phyloP scores from a whole-genome alignment of 2,888 invertebrate genomes.

The Odontocolon sp. region DNA sequence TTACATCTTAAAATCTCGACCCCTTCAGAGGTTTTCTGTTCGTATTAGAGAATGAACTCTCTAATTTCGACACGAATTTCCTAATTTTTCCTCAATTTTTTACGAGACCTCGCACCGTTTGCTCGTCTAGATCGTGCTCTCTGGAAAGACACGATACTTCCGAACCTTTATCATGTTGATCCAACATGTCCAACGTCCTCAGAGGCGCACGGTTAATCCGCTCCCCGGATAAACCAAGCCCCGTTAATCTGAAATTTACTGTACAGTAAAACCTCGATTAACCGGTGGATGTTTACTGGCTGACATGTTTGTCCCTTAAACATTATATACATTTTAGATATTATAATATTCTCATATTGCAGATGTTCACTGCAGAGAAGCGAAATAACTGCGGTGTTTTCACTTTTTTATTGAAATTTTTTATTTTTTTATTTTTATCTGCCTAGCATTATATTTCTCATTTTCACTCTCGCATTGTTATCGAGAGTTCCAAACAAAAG shows the following conservation, averaged over 20 bases:
- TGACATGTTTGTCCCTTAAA: neutral
- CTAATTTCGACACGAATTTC: too few relatives aligned
- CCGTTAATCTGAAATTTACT: neutral
- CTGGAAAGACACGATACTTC: too few relatives aligned
- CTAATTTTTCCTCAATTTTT: too few relatives aligned
- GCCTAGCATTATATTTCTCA: constrained; percentile 69
- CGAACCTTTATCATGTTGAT: too few relatives aligned
- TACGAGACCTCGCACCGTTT: too few relatives aligned
- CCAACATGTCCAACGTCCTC: too few relatives aligned
- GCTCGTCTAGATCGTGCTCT: too few relatives aligned
- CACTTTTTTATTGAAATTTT: constrained; percentile 26
- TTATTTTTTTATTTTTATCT: constrained; percentile 10
- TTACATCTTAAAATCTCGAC: too few relatives aligned
- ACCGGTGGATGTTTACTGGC: neutral
- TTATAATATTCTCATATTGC: constrained; percentile 26
- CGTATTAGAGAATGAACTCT: too few relatives aligned
- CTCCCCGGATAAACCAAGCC: too few relatives aligned
- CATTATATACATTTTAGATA: neutral
- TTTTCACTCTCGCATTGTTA: constrained; percentile 72
- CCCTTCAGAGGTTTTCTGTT: too few relatives aligned
- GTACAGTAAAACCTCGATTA: neutral
- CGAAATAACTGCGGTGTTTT: constrained; percentile 18
- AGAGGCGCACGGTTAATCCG: too few relatives aligned
- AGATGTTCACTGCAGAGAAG: constrained; percentile 19
- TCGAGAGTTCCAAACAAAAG: constrained; percentile 74